Base-by-base conservation (phyloP, 2,797 vertebrate species). In the Brachymystax lenok region DNA sequence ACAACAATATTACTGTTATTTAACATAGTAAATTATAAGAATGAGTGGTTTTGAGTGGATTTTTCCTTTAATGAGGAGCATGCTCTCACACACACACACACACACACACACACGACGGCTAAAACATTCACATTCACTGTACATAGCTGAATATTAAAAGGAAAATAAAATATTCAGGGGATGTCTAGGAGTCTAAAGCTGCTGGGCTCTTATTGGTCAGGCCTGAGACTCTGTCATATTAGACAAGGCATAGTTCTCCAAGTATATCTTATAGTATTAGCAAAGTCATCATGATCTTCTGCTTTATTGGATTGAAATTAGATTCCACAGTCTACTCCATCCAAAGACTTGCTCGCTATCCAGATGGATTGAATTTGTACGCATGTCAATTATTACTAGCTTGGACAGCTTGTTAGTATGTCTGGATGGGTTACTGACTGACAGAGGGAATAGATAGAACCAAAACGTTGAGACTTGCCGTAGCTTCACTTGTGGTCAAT, bases 321-420 rank as follows among this genome's bases (percentile, higher is more conserved):
- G 85, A 90, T 89, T 92, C 87, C 85, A 74, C 71, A 51, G 69
- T 73, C 85, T 84, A 79, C 77, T 78, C 77, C 69, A 80, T 87
- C 82, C 84, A 86, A 85, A 88, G 84, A 86, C 81, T 86, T 89
- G 85, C 73, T 88, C 78, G 77, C 77, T 59, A 79, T 87, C 89
- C 91, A 91, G 90, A 91, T 90, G 88, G 88, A 83, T 86, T 71
- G 67, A 83, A 77, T 82, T 90, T 90, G 89, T 86, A 82, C 83
- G 88, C 82, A 84, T 86, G 88, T 88, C 90, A 87, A 75, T 79
- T 76, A 86, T 87, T 63, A 12, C 59, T 27, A 88, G 88, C 86
- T 81, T 88, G 64, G 28, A 30, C 64, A 17, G 28, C 17, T 30
- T 66, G 64, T 66, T 66, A 16, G n/a, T 24, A 63, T 30, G 28